Percentiles rank a stretch among this genome's conserved stretches.
phyloP scores from a whole-genome alignment of 2,888 invertebrate genomes.

The Busseola fusca region DNA sequence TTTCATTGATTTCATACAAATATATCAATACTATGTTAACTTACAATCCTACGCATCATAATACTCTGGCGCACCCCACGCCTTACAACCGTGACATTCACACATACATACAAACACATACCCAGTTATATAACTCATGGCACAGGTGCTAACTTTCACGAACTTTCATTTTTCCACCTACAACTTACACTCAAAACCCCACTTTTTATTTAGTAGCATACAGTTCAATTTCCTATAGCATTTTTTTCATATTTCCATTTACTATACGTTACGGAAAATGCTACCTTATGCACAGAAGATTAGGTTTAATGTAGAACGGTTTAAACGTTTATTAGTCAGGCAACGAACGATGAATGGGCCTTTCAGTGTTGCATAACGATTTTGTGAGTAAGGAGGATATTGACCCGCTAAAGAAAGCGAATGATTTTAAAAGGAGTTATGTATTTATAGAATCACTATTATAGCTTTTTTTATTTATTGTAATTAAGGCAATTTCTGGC shows the following conservation, averaged over 20 bases:
- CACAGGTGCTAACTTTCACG: conserved; percentile 74
- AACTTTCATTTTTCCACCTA: conserved; percentile 76
- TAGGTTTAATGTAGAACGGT: neutral
- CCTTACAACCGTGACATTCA: conserved; percentile 43
- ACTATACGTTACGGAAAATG: neutral
- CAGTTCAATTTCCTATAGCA: conserved; percentile 9
- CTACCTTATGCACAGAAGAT: accelerated
- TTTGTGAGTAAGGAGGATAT: conserved; percentile 48
- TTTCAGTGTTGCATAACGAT: conserved; percentile 60
- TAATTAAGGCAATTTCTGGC: neutral
- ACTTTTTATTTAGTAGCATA: neutral
- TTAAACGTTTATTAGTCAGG: conserved; percentile 17
- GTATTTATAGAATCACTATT: conserved; percentile 8
- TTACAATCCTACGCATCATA: conserved; percentile 18
- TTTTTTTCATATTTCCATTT: neutral
- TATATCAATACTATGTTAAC: neutral
- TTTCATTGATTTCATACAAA: neutral
- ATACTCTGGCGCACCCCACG: conserved; percentile 10
- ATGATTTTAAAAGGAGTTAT: conserved; percentile 33
- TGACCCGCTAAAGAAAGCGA: conserved; percentile 60
- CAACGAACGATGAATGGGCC: conserved; percentile 57
- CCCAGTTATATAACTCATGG: conserved; percentile 61
- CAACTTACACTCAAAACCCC: conserved; percentile 31
- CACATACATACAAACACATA: conserved; percentile 49
- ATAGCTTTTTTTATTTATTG: neutral